Evolutionary conservation across 2,888 invertebrate species (phyloP), one percentile per base, ranked within the genome.

Genomic region (Chaitophorus viminalis): DNA sequence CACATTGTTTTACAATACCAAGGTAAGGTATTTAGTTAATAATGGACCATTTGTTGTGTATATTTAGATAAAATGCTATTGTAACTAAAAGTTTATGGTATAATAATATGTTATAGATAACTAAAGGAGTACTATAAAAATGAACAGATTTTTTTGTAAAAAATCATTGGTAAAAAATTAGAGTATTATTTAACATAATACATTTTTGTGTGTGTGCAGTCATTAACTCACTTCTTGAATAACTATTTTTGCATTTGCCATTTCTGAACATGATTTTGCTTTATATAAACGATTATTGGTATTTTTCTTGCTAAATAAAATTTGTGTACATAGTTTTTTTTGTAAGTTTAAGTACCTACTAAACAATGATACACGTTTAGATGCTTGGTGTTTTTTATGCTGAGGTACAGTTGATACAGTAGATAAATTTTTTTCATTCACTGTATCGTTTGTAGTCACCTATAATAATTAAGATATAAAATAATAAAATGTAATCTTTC

Each of bases 331-430:
- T n/a, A 94, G 91, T 91, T 94, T 94, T 90, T 93, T 93, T 90
- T 94, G 94, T 85, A 95, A 94, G 89, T 94, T 94, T 91, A 95
- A 94, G 90, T 94, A 95, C 89, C 94, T 94, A 77, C 94, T 94
- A 75, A 95, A 92, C 90, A 95, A 92, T 33, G 93, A 92, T 91
- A 93, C 93, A 91, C 93, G 94, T 82, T 92, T 91, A 65, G 88
- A 33, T 17, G 88, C 39, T 14, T 85, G 88, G 29, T 76, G 77
- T 83, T 84, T 82, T 70, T 88, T 87, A 74, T 81, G 74, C 18
- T 87, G 87, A 0, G 81, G 74, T 60, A 74, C 60, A 74, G 29
- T 65, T 81, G 81, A 87, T 81, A 81, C 65, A 18, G 39, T 65
- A 31, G 60, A 39, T 65, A 31, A 8, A 33, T 39, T 74, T 74